Conservation (phyloP, 2,113 vertebrate genomes). For the Desmodus rotundus region DNA sequence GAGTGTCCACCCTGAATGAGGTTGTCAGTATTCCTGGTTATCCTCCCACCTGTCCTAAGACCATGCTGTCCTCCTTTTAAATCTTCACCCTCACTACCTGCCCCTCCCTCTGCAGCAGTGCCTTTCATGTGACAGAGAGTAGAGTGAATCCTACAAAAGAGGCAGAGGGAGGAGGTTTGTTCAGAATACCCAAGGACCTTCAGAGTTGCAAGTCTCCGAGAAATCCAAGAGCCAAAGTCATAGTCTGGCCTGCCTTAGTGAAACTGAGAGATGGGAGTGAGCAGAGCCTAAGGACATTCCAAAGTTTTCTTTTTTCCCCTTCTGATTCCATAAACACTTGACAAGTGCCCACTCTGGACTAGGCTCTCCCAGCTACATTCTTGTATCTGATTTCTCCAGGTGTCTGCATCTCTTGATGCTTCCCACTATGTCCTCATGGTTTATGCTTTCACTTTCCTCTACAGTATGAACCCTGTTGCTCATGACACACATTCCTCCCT, state of each 20-base stretch:
- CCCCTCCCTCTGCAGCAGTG: not conserved
- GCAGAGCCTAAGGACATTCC: not conserved
- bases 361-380: not conserved
- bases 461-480: too few species aligned
- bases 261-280: not conserved
- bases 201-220: not conserved
- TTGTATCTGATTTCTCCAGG: not conserved
- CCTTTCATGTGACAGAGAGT: not conserved
- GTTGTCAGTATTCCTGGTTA: not conserved
- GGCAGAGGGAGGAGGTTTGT: not conserved
- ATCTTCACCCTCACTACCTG: not conserved
- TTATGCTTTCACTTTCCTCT: not conserved
- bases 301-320: not conserved
- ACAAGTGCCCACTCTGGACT: not conserved
- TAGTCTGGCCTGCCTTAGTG: not conserved
- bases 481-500: not conserved
- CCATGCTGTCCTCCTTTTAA: not conserved
- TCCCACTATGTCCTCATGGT: fast-evolving
- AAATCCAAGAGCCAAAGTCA: not conserved
- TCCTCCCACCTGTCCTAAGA: not conserved
- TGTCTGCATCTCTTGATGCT: not conserved
- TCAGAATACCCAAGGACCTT: not conserved
- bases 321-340: not conserved
- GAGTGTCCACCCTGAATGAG: too few species aligned
- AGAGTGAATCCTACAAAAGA: not conserved